A percentile compares a stretch with the other conserved stretches of the same genome.
phyloP scores from a whole-genome alignment of 2,113 vertebrate genomes.

The Ursus arctos region DNA sequence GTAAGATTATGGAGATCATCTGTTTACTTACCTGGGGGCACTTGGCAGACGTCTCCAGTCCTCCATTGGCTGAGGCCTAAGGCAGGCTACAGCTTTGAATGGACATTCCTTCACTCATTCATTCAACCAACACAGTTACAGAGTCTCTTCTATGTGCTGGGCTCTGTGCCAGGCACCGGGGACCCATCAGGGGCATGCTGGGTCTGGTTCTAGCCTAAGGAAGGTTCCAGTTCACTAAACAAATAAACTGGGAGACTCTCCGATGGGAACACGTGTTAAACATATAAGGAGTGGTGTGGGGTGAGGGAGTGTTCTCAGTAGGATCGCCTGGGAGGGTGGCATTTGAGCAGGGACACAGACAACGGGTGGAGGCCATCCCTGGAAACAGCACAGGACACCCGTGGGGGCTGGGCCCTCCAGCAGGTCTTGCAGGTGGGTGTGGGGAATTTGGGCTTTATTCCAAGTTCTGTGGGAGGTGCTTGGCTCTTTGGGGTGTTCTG shows the following conservation, averaged over 20 bases:
- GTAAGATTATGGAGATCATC: fast-evolving
- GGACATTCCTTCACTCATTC: neutral
- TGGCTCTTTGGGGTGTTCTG: neutral
- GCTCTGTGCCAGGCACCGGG: neutral
- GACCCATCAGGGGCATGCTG: neutral
- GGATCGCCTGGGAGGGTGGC: neutral
- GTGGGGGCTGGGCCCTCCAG: fast-evolving
- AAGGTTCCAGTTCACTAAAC: neutral
- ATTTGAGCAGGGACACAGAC: neutral
- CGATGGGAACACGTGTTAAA: fast-evolving
- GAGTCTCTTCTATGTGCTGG: neutral
- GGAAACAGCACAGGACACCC: neutral
- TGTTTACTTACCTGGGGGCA: fast-evolving
- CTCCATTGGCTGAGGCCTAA: fast-evolving
- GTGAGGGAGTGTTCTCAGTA: neutral
- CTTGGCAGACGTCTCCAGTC: fast-evolving
- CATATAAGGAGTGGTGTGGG: fast-evolving
- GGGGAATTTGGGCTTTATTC: neutral
- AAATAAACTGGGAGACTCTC: neutral
- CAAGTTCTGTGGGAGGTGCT: neutral
- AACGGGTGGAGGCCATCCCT: neutral
- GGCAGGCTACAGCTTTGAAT: too few relatives aligned
- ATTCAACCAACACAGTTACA: neutral
- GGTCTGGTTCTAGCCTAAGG: neutral
- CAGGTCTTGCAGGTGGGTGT: neutral